Percentiles rank a stretch among this genome's conserved stretches.
These are phyloP conservation scores for Petrosia ficiformis DNA, from an alignment of 37 sponge, comb jelly and placozoan species.

Conservation along the genomic window DNA sequence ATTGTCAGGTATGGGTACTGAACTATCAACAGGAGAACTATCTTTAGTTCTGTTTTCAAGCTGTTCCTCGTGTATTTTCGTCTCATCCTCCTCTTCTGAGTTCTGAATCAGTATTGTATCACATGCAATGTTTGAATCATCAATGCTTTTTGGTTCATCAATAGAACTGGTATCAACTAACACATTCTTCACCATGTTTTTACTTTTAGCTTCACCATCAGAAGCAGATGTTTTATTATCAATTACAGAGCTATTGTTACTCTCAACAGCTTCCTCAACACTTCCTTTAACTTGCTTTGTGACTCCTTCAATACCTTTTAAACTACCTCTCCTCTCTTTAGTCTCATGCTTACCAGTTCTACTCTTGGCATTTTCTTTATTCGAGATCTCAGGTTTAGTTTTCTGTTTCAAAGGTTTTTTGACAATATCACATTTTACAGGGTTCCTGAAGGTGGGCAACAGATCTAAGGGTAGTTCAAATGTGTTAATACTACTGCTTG, in stretches of 20 bases:
- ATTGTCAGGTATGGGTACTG: not conserved
- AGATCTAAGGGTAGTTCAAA: not conserved
- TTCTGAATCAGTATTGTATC: not conserved
- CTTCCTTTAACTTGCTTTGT: constrained; percentile 12
- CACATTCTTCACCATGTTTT: no score
- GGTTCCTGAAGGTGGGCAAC: not conserved
- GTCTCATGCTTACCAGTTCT: not conserved
- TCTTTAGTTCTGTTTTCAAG: not conserved
- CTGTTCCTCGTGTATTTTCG: constrained; percentile 1
- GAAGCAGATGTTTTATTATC: not conserved
- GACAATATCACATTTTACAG: not conserved
- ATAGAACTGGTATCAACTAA: no score
- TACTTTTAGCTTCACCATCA: not conserved
- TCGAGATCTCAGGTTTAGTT: not conserved
- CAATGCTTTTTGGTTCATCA: no score
- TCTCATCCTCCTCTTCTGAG: not conserved
- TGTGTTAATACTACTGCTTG: no score
- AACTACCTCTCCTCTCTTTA: not conserved
- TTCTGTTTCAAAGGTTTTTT: not conserved
- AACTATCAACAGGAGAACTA: no score
- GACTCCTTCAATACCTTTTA: not conserved
- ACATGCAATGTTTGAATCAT: not conserved
- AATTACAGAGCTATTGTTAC: not conserved
- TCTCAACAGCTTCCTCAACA: not conserved
- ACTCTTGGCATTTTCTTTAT: not conserved